These are phyloP conservation scores for Monoplex corrugatus DNA, from an alignment of 2,888 invertebrate species.

Conservation along the genomic window DNA sequence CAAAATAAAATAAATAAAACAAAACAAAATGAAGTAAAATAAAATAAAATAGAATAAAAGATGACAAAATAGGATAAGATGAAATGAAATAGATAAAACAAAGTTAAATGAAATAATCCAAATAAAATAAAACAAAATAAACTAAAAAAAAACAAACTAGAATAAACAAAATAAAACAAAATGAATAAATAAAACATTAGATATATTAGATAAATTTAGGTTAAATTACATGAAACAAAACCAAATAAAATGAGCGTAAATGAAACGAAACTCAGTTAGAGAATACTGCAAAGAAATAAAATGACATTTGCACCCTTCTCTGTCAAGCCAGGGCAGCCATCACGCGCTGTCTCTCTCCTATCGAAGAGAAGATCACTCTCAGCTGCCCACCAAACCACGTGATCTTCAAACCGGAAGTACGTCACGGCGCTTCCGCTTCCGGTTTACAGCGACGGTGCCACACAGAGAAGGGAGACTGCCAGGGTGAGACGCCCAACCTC, in stretches of 20 bases:
- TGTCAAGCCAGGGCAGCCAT: slow-evolving; percentile 43
- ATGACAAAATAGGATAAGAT: too few relatives aligned
- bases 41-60: too few relatives aligned
- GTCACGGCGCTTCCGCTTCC: slow-evolving; percentile 35
- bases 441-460: slow-evolving; percentile 43
- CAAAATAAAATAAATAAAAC: too few relatives aligned
- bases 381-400: slow-evolving; percentile 50
- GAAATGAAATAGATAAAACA: too few relatives aligned
- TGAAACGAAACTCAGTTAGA: too few relatives aligned
- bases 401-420: slow-evolving; percentile 52
- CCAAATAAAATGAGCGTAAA: too few relatives aligned
- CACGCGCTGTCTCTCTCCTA: slow-evolving; percentile 41
- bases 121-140: too few relatives aligned
- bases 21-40: too few relatives aligned
- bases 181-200: background rate
- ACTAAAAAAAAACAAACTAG: background rate
- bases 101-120: too few relatives aligned
- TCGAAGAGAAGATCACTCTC: slow-evolving; percentile 44
- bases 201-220: background rate
- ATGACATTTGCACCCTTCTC: background rate
- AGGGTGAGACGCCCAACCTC: slow-evolving; percentile 58
- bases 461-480: slow-evolving; percentile 53
- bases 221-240: too few relatives aligned
- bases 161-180: background rate
- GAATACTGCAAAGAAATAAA: too few relatives aligned